Conservation (phyloP, 2,888 invertebrate genomes). For the Hecatera dysodea region DNA sequence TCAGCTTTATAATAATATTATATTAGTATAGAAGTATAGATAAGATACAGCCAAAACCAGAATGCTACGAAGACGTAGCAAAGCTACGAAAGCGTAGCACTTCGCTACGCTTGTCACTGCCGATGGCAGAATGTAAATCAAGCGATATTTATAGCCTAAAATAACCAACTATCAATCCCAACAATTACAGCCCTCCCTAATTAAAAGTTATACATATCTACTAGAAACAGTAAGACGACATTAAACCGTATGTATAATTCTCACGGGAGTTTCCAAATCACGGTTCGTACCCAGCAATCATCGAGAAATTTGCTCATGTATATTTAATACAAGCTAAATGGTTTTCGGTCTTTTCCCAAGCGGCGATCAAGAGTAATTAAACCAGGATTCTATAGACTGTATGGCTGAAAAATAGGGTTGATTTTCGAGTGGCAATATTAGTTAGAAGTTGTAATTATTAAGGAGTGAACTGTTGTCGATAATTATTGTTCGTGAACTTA, state of each 20-base stretch:
- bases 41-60: too few species aligned
- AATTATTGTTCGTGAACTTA: constrained; percentile 83
- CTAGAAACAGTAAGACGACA: constrained; percentile 51
- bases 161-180: constrained; percentile 12
- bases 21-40: too few species aligned
- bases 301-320: constrained; percentile 83
- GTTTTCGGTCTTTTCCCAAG: constrained; percentile 86
- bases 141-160: background rate
- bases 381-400: constrained; percentile 62
- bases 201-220: constrained; percentile 54
- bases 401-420: constrained; percentile 62
- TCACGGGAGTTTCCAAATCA: constrained; percentile 84
- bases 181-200: constrained; percentile 33
- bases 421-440: constrained; percentile 54
- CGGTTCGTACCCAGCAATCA: constrained; percentile 83
- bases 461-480: constrained; percentile 86
- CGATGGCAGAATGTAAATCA: background rate
- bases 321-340: constrained; percentile 87
- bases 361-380: constrained; percentile 82
- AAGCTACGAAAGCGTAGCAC: constrained; percentile 35
- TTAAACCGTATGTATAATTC: constrained; percentile 74
- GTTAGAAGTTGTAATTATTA: constrained; percentile 78
- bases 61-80: constrained; percentile 11
- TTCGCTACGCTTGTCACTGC: background rate
- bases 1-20: too few species aligned